phyloP scores from a whole-genome alignment of 2,888 invertebrate genomes.

The Hydraecia micacea region DNA sequence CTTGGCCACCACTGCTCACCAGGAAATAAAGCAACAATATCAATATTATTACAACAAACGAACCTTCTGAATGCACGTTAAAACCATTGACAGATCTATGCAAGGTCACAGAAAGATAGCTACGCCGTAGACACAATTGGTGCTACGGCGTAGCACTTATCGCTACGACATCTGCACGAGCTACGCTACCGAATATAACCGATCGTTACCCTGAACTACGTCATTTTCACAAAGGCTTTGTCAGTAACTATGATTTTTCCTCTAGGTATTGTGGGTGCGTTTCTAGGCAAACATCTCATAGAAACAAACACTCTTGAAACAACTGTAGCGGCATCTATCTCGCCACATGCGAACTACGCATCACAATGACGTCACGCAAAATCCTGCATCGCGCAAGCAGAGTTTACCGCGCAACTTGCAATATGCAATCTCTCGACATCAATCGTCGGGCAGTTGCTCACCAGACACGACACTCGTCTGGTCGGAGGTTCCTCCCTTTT shows the following conservation, averaged over 20 bases:
- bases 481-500: no score
- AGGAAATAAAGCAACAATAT: not conserved
- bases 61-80: not conserved
- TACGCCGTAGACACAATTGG: slow-evolving; percentile 22
- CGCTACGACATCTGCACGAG: slow-evolving; percentile 16
- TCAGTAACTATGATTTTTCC: not conserved
- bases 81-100: not conserved
- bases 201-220: not conserved
- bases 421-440: no score
- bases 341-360: no score
- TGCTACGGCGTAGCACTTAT: slow-evolving; percentile 38
- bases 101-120: not conserved
- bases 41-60: not conserved
- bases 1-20: no score
- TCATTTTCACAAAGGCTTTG: not conserved
- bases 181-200: not conserved
- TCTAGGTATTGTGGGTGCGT: not conserved
- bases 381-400: no score
- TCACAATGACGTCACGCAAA: no score
- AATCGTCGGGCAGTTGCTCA: no score
- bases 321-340: not conserved
- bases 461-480: no score
- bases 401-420: no score
- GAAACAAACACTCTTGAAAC: not conserved
- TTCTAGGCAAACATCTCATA: not conserved